A percentile compares a stretch with the other conserved stretches of the same genome.
Conservation (phyloP, 2,888 invertebrate genomes). For the Ophion costatus region DNA sequence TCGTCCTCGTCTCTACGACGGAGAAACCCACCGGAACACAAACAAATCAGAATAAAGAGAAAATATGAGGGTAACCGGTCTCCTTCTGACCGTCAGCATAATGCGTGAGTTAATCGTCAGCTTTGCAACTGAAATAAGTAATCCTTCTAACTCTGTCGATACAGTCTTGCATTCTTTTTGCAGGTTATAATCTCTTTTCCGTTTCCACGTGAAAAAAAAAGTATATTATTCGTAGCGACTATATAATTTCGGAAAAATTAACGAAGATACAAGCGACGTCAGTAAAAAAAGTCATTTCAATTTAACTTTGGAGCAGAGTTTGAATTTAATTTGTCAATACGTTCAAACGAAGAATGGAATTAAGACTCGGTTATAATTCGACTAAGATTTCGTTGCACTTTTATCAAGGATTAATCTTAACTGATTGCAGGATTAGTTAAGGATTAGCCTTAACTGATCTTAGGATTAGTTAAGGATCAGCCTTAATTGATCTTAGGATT, state of each 20-base stretch:
- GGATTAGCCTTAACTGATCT: no score
- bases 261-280: no score
- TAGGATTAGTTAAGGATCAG: no score
- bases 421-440: no score
- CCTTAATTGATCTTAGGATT: no score
- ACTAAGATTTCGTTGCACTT: no score
- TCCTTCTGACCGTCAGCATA: background rate
- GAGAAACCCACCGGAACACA: background rate
- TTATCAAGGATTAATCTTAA: no score
- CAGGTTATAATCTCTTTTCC: background rate
- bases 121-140: background rate
- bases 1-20: no score
- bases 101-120: background rate
- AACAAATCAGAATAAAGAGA: background rate
- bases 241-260: no score
- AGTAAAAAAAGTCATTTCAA: no score
- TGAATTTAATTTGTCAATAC: background rate
- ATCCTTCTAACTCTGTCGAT: background rate
- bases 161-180: background rate
- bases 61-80: background rate
- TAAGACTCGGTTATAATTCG: no score
- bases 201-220: background rate
- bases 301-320: background rate
- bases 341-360: background rate
- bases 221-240: no score